Percentiles rank a stretch among this genome's conserved stretches.
These are phyloP conservation scores for Oppia nitens DNA, from an alignment of 1,140 invertebrate species.

Conservation along the genomic window DNA sequence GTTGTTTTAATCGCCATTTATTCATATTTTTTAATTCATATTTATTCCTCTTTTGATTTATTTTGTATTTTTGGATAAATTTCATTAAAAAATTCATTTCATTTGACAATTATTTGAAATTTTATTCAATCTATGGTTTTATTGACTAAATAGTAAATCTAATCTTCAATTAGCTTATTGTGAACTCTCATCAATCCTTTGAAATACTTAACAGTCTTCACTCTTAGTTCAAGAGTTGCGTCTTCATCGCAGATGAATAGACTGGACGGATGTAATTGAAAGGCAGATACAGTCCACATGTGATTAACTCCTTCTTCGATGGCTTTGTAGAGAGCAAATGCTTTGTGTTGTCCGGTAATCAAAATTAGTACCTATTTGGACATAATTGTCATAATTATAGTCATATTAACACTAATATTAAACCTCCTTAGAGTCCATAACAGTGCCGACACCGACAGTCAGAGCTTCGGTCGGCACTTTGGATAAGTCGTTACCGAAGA, in stretches of 20 bases:
- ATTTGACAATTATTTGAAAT: neutral
- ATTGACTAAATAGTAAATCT: neutral
- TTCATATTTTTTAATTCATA: neutral
- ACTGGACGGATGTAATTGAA: conserved; percentile 80
- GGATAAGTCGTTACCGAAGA: conserved; percentile 83
- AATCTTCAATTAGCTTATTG: conserved; percentile 30
- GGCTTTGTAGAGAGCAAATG: conserved; percentile 87
- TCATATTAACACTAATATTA: conserved; percentile 6
- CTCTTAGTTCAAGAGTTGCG: conserved; percentile 84
- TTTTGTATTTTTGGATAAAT: neutral
- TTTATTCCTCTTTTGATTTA: neutral
- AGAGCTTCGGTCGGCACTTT: conserved; percentile 83
- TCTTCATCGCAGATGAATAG: conserved; percentile 96
- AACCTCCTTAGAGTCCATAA: conserved; percentile 95
- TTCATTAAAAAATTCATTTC: neutral
- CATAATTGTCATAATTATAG: conserved; percentile 16
- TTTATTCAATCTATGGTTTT: neutral
- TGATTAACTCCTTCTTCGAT: conserved; percentile 96
- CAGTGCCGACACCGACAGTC: conserved; percentile 94
- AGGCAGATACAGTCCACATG: conserved; percentile 99
- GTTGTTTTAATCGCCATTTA: neutral
- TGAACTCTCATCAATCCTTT: conserved; percentile 44
- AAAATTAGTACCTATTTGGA: conserved; percentile 72
- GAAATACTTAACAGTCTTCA: conserved; percentile 99
- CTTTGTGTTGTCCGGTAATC: conserved; percentile 92